These are phyloP conservation scores for Pocota personata DNA, from an alignment of 2,888 invertebrate species.

Conservation along the genomic window DNA sequence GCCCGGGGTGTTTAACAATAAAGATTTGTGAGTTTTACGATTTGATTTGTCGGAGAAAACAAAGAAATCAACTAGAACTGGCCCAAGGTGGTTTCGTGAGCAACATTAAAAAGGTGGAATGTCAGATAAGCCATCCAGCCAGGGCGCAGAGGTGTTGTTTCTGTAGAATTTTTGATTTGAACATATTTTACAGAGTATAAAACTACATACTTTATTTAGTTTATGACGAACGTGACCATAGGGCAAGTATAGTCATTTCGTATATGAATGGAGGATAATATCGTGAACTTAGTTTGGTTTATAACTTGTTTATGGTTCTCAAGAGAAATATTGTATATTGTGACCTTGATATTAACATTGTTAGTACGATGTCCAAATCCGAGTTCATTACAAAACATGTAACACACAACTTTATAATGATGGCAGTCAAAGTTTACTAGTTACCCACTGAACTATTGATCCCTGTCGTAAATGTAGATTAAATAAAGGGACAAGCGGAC, in stretches of 20 bases:
- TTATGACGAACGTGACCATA: constrained; percentile 31
- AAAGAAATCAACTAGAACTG: neutral
- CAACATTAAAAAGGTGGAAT: constrained; percentile 18
- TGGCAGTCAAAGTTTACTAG: no score
- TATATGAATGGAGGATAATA: neutral
- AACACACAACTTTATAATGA: neutral
- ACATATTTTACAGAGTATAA: constrained; percentile 17
- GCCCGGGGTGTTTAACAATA: constrained; percentile 66
- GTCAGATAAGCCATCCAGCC: constrained; percentile 16
- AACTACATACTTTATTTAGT: constrained; percentile 4
- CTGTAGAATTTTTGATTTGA: constrained; percentile 32
- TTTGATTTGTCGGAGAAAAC: constrained; percentile 56
- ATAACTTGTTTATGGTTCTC: constrained; percentile 27
- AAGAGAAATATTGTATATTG: neutral
- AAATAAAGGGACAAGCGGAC: no score
- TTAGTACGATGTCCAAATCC: neutral
- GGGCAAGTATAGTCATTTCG: constrained; percentile 26
- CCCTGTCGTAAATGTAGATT: no score
- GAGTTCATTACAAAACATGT: neutral
- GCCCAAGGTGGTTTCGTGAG: neutral
- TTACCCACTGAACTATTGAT: no score
- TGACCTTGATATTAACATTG: neutral
- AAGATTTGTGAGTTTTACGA: constrained; percentile 71
- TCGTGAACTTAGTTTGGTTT: constrained; percentile 14
- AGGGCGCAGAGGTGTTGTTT: constrained; percentile 22